Evolutionary conservation across 1,140 invertebrate species (phyloP), one percentile per base, ranked within the genome.

Genomic region (Lasioglossum baleicum): DNA sequence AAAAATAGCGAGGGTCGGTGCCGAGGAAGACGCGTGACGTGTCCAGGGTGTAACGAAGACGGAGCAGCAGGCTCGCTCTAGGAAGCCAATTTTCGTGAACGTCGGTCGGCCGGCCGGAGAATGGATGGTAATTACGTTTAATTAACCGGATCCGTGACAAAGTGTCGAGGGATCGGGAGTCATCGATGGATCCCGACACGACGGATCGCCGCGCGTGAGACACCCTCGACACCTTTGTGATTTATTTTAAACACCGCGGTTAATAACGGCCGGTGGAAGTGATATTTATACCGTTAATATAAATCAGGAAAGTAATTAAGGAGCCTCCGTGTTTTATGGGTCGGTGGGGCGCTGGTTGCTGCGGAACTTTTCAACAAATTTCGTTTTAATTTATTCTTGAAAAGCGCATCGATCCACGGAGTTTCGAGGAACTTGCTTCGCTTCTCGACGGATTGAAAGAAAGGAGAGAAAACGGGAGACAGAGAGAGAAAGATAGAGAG

Each of bases 41-140:
- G 70, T 75, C 70, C 80, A 44, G 69, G 48, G 68, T 48, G 22
- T 74, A 71, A 85, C 75, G 76, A 83, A 81, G 75, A 82, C 80
- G 75, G 56, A 84, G 68, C 67, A 81, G 48, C 40, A n/a, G n/a
- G n/a, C n/a, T 83, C 53, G 44, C 64, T 7, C 26, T 31, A 40
- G 66, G 75, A 65, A 82, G 77, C 61, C 76, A 80, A 82, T 86
- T 84, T 81, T 86, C 74, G 66, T 68, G 65, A 77, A 61, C 72
- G 77, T 77, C 63, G 76, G 53, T 22, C 31, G 69, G 60, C 64
- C 64, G 66, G 63, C 56, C 63, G 40, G 70, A 69, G 76, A 84
- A 80, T 63, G 65, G 81, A 76, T 76, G 40, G 77, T 71, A 82
- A 82, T 84, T 82, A 81, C 77, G 83, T 87, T 84, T 77, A 84